phyloP scores from a whole-genome alignment of 2,797 vertebrate species.

The Pseudochaenichthys georgianus region DNA sequence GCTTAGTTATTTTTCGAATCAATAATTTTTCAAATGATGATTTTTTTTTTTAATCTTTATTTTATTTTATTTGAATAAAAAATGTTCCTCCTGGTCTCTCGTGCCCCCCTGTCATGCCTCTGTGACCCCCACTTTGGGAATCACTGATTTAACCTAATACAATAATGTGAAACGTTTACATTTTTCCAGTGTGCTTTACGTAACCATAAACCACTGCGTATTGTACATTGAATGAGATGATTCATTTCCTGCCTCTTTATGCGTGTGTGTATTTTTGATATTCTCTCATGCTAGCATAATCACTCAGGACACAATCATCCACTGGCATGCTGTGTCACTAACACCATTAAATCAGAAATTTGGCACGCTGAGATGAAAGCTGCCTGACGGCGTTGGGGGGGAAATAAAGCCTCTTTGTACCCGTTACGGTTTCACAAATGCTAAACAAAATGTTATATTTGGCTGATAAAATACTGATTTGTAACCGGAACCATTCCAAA shows the following conservation, averaged over 20 bases:
- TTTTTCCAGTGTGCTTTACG: too few relatives aligned
- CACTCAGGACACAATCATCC: slow-evolving; percentile 6
- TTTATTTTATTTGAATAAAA: too few relatives aligned
- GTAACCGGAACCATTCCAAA: slow-evolving; percentile 9
- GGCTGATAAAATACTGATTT: slow-evolving; percentile 14
- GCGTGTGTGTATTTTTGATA: not conserved
- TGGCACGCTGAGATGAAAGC: slow-evolving; percentile 21
- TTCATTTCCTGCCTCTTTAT: not conserved
- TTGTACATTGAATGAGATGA: not conserved
- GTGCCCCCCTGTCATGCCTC: too few relatives aligned
- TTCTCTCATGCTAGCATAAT: not conserved
- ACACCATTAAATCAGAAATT: slow-evolving; percentile 30
- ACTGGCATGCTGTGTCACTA: slow-evolving; percentile 7
- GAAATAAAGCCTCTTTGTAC: slow-evolving; percentile 14
- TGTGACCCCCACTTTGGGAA: too few relatives aligned
- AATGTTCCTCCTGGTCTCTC: too few relatives aligned
- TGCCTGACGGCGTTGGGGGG: slow-evolving; percentile 1
- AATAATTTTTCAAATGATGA: too few relatives aligned
- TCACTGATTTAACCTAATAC: too few relatives aligned
- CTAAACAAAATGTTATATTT: slow-evolving; percentile 11
- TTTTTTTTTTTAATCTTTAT: too few relatives aligned
- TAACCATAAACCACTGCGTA: not conserved
- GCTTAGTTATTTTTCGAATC: too few relatives aligned
- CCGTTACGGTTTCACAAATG: slow-evolving; percentile 20
- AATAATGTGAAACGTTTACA: too few relatives aligned